phyloP scores from a whole-genome alignment of 2,797 vertebrate species.

The Crenichthys baileyi region DNA sequence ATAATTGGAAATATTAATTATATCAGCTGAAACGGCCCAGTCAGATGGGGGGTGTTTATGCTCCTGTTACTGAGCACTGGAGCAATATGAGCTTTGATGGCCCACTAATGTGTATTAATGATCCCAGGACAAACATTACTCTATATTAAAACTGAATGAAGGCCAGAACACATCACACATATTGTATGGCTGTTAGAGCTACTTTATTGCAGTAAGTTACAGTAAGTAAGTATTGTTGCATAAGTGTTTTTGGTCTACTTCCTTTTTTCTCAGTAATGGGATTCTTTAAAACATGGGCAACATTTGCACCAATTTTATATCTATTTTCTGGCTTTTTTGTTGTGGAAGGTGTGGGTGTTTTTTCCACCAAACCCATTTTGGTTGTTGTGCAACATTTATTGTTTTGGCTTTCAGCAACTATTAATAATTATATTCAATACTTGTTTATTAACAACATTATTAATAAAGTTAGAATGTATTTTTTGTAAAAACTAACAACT shows the following conservation, averaged over 20 bases:
- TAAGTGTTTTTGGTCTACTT: conserved; percentile 58
- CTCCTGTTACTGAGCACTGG: conserved; percentile 69
- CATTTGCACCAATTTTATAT: conserved; percentile 40
- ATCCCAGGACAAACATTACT: conserved; percentile 79
- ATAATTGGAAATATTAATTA: conserved; percentile 89
- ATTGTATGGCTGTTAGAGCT: conserved; percentile 66
- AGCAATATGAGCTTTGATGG: conserved; percentile 78
- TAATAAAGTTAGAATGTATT: not conserved
- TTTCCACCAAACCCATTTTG: not conserved
- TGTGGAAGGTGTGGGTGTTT: not conserved
- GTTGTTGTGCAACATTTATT: not conserved
- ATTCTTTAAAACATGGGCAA: conserved; percentile 33
- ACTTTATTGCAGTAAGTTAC: conserved; percentile 60
- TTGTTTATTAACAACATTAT: not conserved
- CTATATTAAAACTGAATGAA: conserved; percentile 76
- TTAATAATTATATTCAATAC: not conserved
- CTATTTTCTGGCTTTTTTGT: conserved; percentile 24
- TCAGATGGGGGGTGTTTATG: conserved; percentile 77
- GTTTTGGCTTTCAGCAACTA: not conserved
- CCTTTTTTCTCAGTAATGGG: conserved; percentile 45
- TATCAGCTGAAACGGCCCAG: conserved; percentile 75
- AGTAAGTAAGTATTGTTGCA: conserved; percentile 63
- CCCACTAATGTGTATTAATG: conserved; percentile 82
- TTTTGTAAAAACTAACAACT: not conserved
- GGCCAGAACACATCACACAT: conserved; percentile 65